These are phyloP conservation scores for Ferdinandea cuprea DNA, from an alignment of 2,888 invertebrate species.

Conservation along the genomic window DNA sequence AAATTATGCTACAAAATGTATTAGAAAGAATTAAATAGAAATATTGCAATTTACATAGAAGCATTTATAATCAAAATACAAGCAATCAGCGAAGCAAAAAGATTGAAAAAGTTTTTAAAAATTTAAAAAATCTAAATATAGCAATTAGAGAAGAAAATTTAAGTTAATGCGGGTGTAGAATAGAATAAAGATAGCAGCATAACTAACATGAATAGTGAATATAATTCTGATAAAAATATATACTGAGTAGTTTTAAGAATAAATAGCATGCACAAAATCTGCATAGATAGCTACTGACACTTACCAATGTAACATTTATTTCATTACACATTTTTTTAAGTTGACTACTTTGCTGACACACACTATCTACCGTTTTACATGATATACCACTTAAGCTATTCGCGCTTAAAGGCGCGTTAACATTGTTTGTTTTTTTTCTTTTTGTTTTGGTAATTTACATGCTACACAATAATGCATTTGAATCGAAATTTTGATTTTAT, in stretches of 20 bases:
- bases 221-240: too few relatives aligned
- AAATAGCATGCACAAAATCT: constrained; percentile 35
- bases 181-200: constrained; percentile 1
- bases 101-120: neutral
- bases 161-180: constrained; percentile 10
- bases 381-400: constrained; percentile 21
- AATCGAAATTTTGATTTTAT: neutral
- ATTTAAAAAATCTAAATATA: neutral
- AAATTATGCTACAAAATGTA: constrained; percentile 33
- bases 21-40: constrained; percentile 29
- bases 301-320: constrained; percentile 58
- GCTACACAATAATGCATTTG: constrained; percentile 19
- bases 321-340: constrained; percentile 16
- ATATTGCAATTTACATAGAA: constrained; percentile 37
- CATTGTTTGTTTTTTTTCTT: neutral
- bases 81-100: constrained; percentile 66
- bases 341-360: constrained; percentile 26
- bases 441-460: constrained; percentile 6
- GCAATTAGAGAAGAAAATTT: constrained; percentile 10
- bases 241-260: neutral
- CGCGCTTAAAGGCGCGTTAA: neutral
- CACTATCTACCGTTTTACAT: constrained; percentile 18
- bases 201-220: neutral
- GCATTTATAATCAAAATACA: constrained; percentile 64
- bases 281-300: constrained; percentile 48